Conservation (phyloP, 92 coral and sea anemone genomes). For the Porites divaricata region DNA sequence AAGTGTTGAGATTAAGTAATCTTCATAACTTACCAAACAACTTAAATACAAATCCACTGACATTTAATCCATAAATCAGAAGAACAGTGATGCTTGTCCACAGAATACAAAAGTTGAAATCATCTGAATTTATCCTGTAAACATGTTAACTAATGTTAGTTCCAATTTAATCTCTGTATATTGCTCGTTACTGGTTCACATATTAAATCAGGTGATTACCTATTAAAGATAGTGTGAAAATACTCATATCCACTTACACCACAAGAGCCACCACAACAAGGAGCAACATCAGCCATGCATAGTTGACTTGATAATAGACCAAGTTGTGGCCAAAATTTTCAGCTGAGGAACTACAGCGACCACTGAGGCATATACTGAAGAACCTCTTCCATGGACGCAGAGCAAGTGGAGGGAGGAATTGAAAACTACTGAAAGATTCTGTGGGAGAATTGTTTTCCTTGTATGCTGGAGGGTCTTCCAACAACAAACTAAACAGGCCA, state of each 20-base stretch:
- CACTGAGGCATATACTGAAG: slow-evolving; percentile 26
- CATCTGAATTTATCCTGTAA: slow-evolving; percentile 66
- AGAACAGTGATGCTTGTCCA: slow-evolving; percentile 50
- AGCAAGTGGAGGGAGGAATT: slow-evolving; percentile 43
- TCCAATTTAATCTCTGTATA: too few relatives aligned
- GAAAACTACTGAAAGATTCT: slow-evolving; percentile 27
- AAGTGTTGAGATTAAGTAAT: background rate
- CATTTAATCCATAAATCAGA: slow-evolving; percentile 46
- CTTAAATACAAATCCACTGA: slow-evolving; percentile 52
- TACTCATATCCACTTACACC: slow-evolving; percentile 37
- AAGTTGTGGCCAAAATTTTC: slow-evolving; percentile 57
- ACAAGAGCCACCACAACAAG: slow-evolving; percentile 63
- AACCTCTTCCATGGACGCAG: slow-evolving; percentile 56
- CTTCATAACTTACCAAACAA: slow-evolving; percentile 56
- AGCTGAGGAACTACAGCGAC: slow-evolving; percentile 43
- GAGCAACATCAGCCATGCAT: slow-evolving; percentile 42
- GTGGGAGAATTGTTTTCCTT: slow-evolving; percentile 17
- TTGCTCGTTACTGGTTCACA: too few relatives aligned
- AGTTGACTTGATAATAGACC: slow-evolving; percentile 63
- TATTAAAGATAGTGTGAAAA: background rate
- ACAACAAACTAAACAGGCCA: slow-evolving; percentile 1
- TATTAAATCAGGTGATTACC: too few relatives aligned
- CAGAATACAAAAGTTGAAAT: slow-evolving; percentile 61
- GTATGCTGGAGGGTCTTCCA: slow-evolving; percentile 54
- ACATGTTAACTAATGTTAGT: background rate